Conservation (phyloP, 1,140 invertebrate genomes). For the Caenorhabditis latens region DNA sequence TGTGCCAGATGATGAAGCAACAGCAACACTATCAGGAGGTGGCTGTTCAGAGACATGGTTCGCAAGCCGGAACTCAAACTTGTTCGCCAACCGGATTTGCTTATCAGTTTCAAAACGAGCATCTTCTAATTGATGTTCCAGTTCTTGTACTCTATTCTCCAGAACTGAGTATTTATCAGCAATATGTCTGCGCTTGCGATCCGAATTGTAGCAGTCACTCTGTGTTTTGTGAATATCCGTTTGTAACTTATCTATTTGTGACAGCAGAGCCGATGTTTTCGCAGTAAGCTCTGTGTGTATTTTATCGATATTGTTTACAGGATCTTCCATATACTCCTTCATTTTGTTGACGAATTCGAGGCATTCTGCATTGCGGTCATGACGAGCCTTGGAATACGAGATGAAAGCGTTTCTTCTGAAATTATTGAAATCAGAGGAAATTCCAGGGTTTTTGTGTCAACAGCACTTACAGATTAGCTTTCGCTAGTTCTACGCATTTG, state of each 20-base stretch:
- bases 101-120: conserved; percentile 1
- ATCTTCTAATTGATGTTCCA: conserved; percentile 64
- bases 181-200: conserved; percentile 81
- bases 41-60: not conserved
- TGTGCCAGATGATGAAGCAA: not conserved
- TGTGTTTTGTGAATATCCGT: not conserved
- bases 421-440: not conserved
- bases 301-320: not conserved
- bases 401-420: not conserved
- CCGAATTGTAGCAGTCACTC: not conserved
- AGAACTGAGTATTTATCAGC: conserved; percentile 92
- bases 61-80: conserved; percentile 43
- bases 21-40: not conserved
- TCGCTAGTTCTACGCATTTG: not conserved
- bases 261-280: not conserved
- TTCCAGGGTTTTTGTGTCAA: not conserved
- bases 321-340: conserved; percentile 10
- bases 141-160: conserved; percentile 83
- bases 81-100: conserved; percentile 14
- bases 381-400: conserved; percentile 82
- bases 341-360: not conserved
- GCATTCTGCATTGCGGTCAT: not conserved
- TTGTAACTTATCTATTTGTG: not conserved
- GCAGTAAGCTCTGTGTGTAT: not conserved
- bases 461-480: not conserved